Conservation (phyloP, 2,888 invertebrate genomes). For the Patella caerulea region DNA sequence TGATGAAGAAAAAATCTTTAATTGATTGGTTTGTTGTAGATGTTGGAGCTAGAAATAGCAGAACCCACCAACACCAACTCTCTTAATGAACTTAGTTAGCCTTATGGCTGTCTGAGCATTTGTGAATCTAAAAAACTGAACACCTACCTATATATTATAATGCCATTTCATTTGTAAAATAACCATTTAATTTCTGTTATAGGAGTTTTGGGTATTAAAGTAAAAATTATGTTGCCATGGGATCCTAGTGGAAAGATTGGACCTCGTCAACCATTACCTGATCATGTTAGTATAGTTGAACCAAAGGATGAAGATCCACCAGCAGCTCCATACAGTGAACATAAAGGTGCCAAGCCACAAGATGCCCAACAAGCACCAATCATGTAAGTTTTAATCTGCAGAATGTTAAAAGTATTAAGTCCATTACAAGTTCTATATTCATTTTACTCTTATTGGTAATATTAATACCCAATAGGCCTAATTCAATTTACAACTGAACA, state of each 20-base stretch:
- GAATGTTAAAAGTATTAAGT: no score
- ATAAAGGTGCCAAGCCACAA: slow-evolving; percentile 78
- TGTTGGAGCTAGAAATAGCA: slow-evolving; percentile 11
- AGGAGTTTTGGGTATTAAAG: slow-evolving; percentile 83
- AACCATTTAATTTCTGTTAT: slow-evolving; percentile 24
- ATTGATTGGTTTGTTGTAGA: slow-evolving; percentile 3
- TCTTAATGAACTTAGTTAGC: slow-evolving; percentile 1
- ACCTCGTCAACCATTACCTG: slow-evolving; percentile 97
- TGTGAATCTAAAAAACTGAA: no score
- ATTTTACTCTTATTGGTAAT: no score
- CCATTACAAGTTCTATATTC: no score
- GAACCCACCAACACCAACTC: slow-evolving; percentile 7
- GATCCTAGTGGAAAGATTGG: slow-evolving; percentile 98
- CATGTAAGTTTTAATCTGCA: not conserved
- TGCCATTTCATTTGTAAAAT: no score
- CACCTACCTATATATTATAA: no score
- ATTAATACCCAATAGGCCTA: no score
- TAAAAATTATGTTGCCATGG: slow-evolving; percentile 99
- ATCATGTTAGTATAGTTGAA: slow-evolving; percentile 96
- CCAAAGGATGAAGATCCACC: slow-evolving; percentile 94
- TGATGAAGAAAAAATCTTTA: slow-evolving; percentile 4
- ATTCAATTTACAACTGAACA: no score
- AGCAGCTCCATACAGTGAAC: slow-evolving; percentile 82
- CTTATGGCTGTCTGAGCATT: slow-evolving; percentile 8
- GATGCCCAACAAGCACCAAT: slow-evolving; percentile 37